phyloP scores from a whole-genome alignment of 2,888 invertebrate species.

The Frankliniella intonsa region DNA sequence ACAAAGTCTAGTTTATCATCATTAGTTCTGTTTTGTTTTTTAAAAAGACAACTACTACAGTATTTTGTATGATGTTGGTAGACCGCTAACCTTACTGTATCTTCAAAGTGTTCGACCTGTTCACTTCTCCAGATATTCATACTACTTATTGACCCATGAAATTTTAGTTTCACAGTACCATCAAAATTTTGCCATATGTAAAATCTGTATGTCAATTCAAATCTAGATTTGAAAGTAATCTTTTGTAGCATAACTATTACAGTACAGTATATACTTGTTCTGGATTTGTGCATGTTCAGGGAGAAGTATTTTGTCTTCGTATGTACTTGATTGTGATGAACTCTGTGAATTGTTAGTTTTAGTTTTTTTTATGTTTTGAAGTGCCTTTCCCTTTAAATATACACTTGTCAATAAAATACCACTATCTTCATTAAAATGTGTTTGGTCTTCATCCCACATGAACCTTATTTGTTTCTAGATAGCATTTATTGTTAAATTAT shows the following conservation, averaged over 20 bases:
- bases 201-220: no score
- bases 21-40: no score
- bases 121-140: background rate
- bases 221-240: no score
- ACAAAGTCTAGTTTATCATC: no score
- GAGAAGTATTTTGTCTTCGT: conserved; percentile 3
- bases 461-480: no score
- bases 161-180: background rate
- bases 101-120: no score
- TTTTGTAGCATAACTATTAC: no score
- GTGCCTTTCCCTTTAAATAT: conserved; percentile 31
- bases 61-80: no score
- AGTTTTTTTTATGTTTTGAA: conserved; percentile 26
- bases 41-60: no score
- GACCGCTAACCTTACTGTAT: no score
- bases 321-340: conserved; percentile 30
- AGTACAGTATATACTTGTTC: conserved; percentile 25
- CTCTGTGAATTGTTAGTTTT: conserved; percentile 21
- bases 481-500: no score
- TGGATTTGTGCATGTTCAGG: conserved; percentile 28
- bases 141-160: background rate
- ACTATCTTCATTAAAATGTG: background rate
- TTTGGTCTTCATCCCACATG: background rate
- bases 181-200: background rate
- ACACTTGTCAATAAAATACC: conserved; percentile 14